These are phyloP conservation scores for Monopterus albus DNA, from an alignment of 2,113 vertebrate species.

Conservation along the genomic window DNA sequence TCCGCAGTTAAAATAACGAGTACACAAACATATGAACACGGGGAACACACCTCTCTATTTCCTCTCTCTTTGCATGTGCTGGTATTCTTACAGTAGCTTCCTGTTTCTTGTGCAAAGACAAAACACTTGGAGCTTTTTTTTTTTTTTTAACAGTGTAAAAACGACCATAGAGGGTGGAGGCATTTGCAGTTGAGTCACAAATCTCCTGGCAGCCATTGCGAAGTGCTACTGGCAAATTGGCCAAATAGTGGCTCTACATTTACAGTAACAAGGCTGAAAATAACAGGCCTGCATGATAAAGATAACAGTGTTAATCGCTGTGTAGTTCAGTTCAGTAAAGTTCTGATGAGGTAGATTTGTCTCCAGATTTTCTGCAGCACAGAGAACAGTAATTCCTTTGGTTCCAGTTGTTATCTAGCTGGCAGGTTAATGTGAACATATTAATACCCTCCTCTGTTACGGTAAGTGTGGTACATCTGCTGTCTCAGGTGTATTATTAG, in stretches of 20 bases:
- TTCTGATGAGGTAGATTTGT: constrained; percentile 23
- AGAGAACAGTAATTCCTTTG: constrained; percentile 11
- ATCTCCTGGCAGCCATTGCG: constrained; percentile 7
- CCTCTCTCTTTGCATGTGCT: neutral
- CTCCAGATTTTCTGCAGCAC: constrained; percentile 2
- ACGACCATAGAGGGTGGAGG: neutral
- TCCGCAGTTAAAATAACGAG: constrained; percentile 38
- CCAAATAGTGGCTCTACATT: neutral
- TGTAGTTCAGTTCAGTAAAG: neutral
- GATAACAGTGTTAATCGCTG: constrained; percentile 4
- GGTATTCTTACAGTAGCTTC: constrained; percentile 38
- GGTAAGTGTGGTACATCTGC: neutral
- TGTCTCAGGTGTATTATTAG: constrained; percentile 13
- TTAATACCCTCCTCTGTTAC: neutral
- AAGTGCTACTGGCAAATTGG: constrained; percentile 8
- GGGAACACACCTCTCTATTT: constrained; percentile 14
- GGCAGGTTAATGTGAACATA: constrained; percentile 39
- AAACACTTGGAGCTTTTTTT: neutral
- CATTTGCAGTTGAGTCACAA: neutral
- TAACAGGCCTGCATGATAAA: constrained; percentile 1
- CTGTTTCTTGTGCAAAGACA: constrained; percentile 19
- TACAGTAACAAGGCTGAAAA: constrained; percentile 25
- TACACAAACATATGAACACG: constrained; percentile 12
- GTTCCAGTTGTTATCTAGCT: constrained; percentile 23
- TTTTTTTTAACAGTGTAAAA: neutral